phyloP scores from a whole-genome alignment of 2,113 vertebrate species.

The Poeciliopsis occidentalis region DNA sequence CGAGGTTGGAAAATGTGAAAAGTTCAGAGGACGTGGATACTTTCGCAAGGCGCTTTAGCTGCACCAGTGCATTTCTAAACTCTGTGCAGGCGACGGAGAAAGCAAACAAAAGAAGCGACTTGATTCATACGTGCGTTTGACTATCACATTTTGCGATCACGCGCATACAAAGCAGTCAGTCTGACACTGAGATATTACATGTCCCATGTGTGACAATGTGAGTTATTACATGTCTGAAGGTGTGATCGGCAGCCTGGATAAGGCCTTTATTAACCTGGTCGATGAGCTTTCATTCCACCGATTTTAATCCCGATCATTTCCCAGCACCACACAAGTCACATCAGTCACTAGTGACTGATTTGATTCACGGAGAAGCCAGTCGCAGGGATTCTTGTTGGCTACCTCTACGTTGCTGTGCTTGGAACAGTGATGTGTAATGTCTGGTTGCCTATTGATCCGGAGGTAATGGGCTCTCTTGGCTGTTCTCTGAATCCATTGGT shows the following conservation, averaged over 20 bases:
- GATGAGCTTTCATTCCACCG: slow-evolving; percentile 56
- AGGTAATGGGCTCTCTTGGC: slow-evolving; percentile 70
- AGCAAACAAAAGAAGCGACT: slow-evolving; percentile 6
- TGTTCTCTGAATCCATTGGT: slow-evolving; percentile 67
- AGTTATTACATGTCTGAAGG: slow-evolving; percentile 73
- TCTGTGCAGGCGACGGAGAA: background rate
- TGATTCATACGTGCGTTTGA: slow-evolving; percentile 8
- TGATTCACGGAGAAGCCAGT: slow-evolving; percentile 11
- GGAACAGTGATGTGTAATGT: slow-evolving; percentile 28
- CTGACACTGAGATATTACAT: slow-evolving; percentile 67
- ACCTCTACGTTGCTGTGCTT: slow-evolving; percentile 25
- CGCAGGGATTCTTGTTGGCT: slow-evolving; percentile 18
- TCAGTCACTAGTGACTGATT: slow-evolving; percentile 37
- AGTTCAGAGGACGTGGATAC: background rate
- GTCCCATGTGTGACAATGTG: slow-evolving; percentile 66
- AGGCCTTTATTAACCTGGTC: slow-evolving; percentile 57
- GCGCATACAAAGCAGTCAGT: slow-evolving; percentile 43
- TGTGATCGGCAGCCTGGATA: slow-evolving; percentile 63
- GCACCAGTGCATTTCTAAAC: slow-evolving; percentile 15
- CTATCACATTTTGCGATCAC: slow-evolving; percentile 37
- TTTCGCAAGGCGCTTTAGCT: background rate
- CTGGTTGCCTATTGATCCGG: slow-evolving; percentile 48
- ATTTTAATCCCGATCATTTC: slow-evolving; percentile 70
- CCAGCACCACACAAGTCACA: background rate
- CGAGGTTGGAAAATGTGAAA: background rate